Percentiles rank a stretch among this genome's conserved stretches.
phyloP scores from a whole-genome alignment of 2,113 vertebrate species.

The Dicrurus megarhynchus region DNA sequence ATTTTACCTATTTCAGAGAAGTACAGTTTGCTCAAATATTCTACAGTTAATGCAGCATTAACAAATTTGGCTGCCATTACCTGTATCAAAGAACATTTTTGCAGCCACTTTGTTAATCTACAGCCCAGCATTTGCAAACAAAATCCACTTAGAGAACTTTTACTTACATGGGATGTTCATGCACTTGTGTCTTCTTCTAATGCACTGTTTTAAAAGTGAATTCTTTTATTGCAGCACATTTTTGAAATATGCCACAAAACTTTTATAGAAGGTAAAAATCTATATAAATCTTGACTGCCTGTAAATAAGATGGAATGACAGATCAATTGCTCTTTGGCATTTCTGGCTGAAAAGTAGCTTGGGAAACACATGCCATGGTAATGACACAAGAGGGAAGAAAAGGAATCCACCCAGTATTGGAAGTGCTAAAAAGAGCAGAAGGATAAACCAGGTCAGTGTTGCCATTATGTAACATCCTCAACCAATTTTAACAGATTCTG shows the following conservation, averaged over 20 bases:
- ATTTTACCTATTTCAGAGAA: not conserved
- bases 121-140: not conserved
- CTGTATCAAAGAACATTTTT: not conserved
- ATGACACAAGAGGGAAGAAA: not conserved
- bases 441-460: not conserved
- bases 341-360: not conserved
- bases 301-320: not conserved
- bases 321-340: not conserved
- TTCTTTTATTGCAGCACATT: not conserved
- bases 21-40: not conserved
- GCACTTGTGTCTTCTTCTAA: not conserved
- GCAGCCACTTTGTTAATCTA: not conserved
- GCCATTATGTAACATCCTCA: not conserved
- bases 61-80: not conserved
- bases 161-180: fast-evolving
- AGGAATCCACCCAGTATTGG: not conserved
- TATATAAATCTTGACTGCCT: not conserved
- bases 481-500: not conserved
- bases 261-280: not conserved
- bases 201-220: not conserved
- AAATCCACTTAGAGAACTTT: not conserved
- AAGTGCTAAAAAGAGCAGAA: not conserved
- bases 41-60: not conserved
- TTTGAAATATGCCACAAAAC: not conserved
- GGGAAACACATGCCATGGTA: not conserved